These are phyloP conservation scores for Syngnathoides biaculeatus DNA, from an alignment of 2,113 vertebrate genomes.

Conservation along the genomic window DNA sequence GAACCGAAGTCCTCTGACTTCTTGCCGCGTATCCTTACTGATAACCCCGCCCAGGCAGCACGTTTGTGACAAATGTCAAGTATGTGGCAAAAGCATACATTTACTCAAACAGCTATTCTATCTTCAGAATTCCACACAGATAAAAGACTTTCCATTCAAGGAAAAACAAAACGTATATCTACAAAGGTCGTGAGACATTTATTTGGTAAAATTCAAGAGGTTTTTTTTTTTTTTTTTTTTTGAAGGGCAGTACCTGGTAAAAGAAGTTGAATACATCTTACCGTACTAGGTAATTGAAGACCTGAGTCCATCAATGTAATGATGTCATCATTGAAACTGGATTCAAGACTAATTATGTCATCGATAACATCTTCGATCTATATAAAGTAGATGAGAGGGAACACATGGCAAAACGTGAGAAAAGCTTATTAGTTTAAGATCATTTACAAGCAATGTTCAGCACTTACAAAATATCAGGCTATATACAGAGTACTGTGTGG, in stretches of 20 bases:
- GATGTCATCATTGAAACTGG: conserved; percentile 90
- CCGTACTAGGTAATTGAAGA: conserved; percentile 84
- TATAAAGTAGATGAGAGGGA: conserved; percentile 31
- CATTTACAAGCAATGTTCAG: background rate
- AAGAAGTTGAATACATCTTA: conserved; percentile 49
- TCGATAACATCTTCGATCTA: conserved; percentile 91
- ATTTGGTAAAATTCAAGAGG: background rate
- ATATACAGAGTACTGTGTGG: background rate
- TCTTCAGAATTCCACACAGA: conserved; percentile 46
- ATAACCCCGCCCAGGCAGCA: conserved; percentile 51
- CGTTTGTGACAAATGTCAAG: conserved; percentile 48
- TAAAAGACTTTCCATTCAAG: conserved; percentile 31
- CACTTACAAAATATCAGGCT: too few species aligned
- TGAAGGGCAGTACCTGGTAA: background rate
- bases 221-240: too few species aligned
- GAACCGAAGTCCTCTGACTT: conserved; percentile 20
- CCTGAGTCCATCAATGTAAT: conserved; percentile 81
- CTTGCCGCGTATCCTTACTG: conserved; percentile 23
- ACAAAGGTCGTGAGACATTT: background rate
- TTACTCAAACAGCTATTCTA: conserved; percentile 39
- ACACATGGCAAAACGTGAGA: background rate
- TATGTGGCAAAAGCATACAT: conserved; percentile 61
- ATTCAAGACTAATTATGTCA: conserved; percentile 90
- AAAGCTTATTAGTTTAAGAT: background rate
- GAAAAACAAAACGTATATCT: background rate